Evolutionary conservation across 2,113 vertebrate genomes (phyloP).

Genomic region (Lucifuga dentata): DNA sequence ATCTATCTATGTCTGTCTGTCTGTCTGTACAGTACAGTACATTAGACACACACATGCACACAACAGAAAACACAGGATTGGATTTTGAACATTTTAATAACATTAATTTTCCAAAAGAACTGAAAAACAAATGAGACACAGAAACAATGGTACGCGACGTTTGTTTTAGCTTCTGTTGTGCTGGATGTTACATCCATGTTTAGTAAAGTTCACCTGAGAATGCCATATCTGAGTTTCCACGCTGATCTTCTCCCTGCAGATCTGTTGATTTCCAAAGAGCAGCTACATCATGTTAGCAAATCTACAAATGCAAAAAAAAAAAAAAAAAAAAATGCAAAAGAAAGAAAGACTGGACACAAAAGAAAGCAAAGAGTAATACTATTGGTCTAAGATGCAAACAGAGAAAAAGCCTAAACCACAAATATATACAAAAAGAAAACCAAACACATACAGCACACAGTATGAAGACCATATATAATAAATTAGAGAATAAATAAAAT

Average conservation of each 20-base stretch:
- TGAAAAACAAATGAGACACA: constrained; percentile 21
- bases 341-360: constrained; percentile 44
- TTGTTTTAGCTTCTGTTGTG: background rate
- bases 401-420: constrained; percentile 38
- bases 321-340: constrained; percentile 47
- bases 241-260: background rate
- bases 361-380: constrained; percentile 28
- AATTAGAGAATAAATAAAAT: constrained; percentile 79
- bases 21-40: too few relatives aligned
- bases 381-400: constrained; percentile 15
- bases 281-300: constrained; percentile 22
- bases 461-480: constrained; percentile 60
- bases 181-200: too few relatives aligned
- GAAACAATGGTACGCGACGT: constrained; percentile 16
- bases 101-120: constrained; percentile 37
- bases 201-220: constrained; percentile 64
- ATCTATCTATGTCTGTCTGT: too few relatives aligned
- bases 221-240: background rate
- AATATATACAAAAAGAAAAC: constrained; percentile 49
- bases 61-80: constrained; percentile 10
- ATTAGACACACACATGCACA: background rate
- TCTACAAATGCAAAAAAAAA: background rate
- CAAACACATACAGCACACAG: constrained; percentile 38
- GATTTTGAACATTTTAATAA: constrained; percentile 57
- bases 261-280: constrained; percentile 13